phyloP scores from a whole-genome alignment of 2,113 vertebrate genomes.

The Oreochromis niloticus region DNA sequence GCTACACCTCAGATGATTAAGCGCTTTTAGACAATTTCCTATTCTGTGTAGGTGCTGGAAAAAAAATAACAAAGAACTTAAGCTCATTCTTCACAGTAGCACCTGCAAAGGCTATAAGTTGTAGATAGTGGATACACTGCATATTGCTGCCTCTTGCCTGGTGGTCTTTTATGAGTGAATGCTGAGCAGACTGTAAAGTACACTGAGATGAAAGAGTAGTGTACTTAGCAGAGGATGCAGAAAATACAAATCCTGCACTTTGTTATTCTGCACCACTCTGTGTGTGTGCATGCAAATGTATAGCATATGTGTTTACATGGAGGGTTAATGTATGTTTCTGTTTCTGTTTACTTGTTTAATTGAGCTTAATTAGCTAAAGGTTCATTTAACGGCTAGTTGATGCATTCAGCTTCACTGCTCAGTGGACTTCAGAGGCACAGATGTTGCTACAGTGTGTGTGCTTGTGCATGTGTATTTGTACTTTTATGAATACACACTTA shows the following conservation, averaged over 20 bases:
- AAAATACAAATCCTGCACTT: not conserved
- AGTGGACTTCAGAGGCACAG: not conserved
- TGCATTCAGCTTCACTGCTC: not conserved
- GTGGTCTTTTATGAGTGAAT: conserved; percentile 4
- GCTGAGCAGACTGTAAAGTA: not conserved
- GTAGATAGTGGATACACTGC: not conserved
- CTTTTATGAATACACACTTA: not conserved
- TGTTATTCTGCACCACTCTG: not conserved
- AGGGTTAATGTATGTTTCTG: not conserved
- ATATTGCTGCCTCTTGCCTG: not conserved
- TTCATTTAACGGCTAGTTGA: not conserved
- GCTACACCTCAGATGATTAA: conserved; percentile 18
- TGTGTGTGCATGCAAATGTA: not conserved
- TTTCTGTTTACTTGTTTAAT: not conserved
- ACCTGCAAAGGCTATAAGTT: not conserved
- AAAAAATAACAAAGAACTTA: not conserved
- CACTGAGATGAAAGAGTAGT: not conserved
- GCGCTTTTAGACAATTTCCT: not conserved
- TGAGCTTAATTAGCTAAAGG: not conserved
- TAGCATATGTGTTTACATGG: not conserved
- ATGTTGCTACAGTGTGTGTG: not conserved
- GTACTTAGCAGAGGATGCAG: not conserved
- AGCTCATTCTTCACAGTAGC: conserved; percentile 20
- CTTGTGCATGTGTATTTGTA: not conserved
- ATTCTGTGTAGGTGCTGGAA: not conserved